These are phyloP conservation scores for Steinernema hermaphroditum DNA, from an alignment of 2,888 invertebrate genomes.

Conservation along the genomic window DNA sequence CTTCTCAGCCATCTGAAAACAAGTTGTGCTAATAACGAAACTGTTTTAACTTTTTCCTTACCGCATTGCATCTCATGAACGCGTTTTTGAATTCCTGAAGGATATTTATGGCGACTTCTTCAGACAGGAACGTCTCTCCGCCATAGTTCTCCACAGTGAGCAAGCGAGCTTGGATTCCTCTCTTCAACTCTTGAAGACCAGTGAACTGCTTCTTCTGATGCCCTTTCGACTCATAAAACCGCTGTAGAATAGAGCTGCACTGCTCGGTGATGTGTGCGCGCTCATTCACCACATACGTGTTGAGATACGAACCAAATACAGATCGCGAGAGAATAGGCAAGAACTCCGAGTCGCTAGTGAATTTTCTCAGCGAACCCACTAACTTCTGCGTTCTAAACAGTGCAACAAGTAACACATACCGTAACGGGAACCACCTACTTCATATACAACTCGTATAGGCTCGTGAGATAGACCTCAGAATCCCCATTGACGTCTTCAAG, in stretches of 20 bases:
- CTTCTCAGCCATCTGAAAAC: slow-evolving; percentile 76
- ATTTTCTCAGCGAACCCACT: slow-evolving; percentile 76
- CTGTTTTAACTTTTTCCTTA: too few relatives aligned
- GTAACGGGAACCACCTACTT: slow-evolving; percentile 71
- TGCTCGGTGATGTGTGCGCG: slow-evolving; percentile 79
- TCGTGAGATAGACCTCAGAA: slow-evolving; percentile 83
- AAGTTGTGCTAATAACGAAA: too few relatives aligned
- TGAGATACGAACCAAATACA: slow-evolving; percentile 80
- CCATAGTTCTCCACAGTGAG: slow-evolving; percentile 93
- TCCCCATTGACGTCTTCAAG: slow-evolving; percentile 78
- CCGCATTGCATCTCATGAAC: slow-evolving; percentile 74
- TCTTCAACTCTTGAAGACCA: slow-evolving; percentile 85
- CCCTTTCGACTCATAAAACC: slow-evolving; percentile 87
- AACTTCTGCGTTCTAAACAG: slow-evolving; percentile 76
- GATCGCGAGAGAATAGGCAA: slow-evolving; percentile 79
- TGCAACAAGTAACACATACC: too few relatives aligned
- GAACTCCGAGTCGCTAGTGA: slow-evolving; percentile 80
- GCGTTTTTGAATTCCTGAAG: slow-evolving; percentile 83
- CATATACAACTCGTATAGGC: slow-evolving; percentile 85
- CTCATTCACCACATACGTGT: slow-evolving; percentile 74
- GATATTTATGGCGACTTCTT: slow-evolving; percentile 87
- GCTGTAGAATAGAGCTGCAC: slow-evolving; percentile 77
- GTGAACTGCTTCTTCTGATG: slow-evolving; percentile 77
- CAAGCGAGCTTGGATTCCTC: slow-evolving; percentile 90
- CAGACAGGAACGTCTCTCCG: slow-evolving; percentile 90